These are phyloP conservation scores for Aleadryas rufinucha DNA, from an alignment of 2,113 vertebrate species.

Conservation along the genomic window DNA sequence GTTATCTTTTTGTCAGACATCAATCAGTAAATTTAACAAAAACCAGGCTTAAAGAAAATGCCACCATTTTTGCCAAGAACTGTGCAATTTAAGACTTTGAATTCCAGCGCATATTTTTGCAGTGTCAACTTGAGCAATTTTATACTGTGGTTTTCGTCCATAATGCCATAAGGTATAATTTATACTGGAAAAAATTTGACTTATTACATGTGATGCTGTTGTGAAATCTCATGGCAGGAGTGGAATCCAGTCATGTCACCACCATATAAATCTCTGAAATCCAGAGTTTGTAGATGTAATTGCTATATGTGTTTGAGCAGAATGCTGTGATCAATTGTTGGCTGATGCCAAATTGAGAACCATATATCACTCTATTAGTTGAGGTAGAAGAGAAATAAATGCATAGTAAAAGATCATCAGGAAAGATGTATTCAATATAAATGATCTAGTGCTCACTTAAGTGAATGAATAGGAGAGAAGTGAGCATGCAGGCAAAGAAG, in stretches of 20 bases:
- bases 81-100: not conserved
- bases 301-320: not conserved
- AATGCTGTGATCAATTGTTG: slow-evolving; percentile 8
- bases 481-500: not conserved
- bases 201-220: not conserved
- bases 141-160: not conserved
- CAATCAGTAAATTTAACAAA: not conserved
- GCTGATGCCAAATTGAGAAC: slow-evolving; percentile 23
- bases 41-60: not conserved
- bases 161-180: slow-evolving; percentile 4
- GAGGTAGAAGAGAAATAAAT: not conserved
- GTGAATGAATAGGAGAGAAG: not conserved
- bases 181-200: slow-evolving; percentile 3
- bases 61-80: not conserved
- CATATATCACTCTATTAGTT: slow-evolving; percentile 34
- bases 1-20: not conserved
- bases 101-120: slow-evolving; percentile 31
- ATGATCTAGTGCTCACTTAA: slow-evolving; percentile 23
- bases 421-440: slow-evolving; percentile 32
- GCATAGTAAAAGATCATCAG: slow-evolving; percentile 3
- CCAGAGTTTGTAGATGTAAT: not conserved
- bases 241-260: slow-evolving; percentile 35
- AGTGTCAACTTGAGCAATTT: slow-evolving; percentile 18
- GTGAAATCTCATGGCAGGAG: slow-evolving; percentile 27
- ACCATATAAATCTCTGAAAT: slow-evolving; percentile 30